These are phyloP conservation scores for Pachycephus smyrnensis DNA, from an alignment of 2,888 invertebrate genomes.

Conservation along the genomic window DNA sequence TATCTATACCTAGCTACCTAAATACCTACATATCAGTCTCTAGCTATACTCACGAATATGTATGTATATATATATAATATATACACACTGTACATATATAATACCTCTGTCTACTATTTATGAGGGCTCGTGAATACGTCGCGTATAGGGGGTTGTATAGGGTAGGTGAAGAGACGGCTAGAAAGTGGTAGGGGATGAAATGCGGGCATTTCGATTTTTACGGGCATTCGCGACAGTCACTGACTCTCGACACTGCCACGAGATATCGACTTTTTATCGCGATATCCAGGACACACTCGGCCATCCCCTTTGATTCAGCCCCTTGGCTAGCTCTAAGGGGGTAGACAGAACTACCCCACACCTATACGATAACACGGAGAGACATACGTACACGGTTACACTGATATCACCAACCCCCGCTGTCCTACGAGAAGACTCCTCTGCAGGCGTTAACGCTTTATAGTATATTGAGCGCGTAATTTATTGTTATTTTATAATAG, in stretches of 20 bases:
- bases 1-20: conserved; percentile 13
- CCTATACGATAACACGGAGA: not conserved
- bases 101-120: not conserved
- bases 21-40: not conserved
- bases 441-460: conserved; percentile 6
- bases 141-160: not conserved
- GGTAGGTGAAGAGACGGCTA: not conserved
- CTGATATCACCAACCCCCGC: not conserved
- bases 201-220: not conserved
- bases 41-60: not conserved
- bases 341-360: not conserved
- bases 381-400: not conserved
- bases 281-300: not conserved
- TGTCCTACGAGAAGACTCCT: not conserved
- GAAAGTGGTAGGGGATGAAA: not conserved
- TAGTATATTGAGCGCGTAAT: conserved; percentile 4
- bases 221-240: not conserved
- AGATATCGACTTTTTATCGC: not conserved
- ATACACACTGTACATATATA: not conserved
- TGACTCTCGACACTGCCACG: conserved; percentile 4
- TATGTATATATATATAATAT: not conserved
- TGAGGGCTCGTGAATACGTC: not conserved
- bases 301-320: not conserved
- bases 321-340: not conserved
- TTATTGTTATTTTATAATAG: conserved; percentile 13